Evolutionary conservation across 2,113 vertebrate species (phyloP), one percentile per base, ranked within the genome.

Genomic region (Dryoscopus gambensis): DNA sequence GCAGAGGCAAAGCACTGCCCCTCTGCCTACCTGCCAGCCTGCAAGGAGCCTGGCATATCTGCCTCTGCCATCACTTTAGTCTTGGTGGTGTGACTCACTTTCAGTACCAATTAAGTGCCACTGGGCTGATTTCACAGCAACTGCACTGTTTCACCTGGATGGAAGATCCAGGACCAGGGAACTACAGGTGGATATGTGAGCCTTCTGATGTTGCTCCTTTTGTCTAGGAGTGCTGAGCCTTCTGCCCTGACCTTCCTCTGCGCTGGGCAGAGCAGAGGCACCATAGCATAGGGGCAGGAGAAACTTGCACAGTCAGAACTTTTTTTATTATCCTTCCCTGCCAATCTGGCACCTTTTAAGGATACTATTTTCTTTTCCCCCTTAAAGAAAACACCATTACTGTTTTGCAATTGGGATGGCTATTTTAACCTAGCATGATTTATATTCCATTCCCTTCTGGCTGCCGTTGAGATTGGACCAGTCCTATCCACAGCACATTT

Each of bases 361-460:
- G 85, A 39, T 40, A 16, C 71, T 93, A 10, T 93, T 96, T 96
- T 95, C 85, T 91, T 95, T 93, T 31, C 87, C 63, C 42, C 71
- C 80, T 94, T 91, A 94, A 97, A 84, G 89, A 88, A 96, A 97
- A 96, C 52, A 96, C 44, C 56, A 21, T 77, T 75, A 42, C 83
- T 95, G 64, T 94, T 95, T 97, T 92, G 88, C 85, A 84, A 81
- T 64, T 35, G 35, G 76, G 73, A 70, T 44, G 46, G 83, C 88
- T 96, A 81, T 96, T 95, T 96, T 90, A 93, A 92, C 92, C 93
- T 89, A 78, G 60, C 0, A 0, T 93, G 90, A 95, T 96, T 96
- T 95, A 92, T 96, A 81, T 75, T 93, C 93, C 79, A 64, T 90
- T 93, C 83, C 93, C 73, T 2, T 14, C 71, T 81, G 95, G 88